Base-by-base conservation (phyloP, 2,113 vertebrate species). In the Halcyon malimbica region DNA sequence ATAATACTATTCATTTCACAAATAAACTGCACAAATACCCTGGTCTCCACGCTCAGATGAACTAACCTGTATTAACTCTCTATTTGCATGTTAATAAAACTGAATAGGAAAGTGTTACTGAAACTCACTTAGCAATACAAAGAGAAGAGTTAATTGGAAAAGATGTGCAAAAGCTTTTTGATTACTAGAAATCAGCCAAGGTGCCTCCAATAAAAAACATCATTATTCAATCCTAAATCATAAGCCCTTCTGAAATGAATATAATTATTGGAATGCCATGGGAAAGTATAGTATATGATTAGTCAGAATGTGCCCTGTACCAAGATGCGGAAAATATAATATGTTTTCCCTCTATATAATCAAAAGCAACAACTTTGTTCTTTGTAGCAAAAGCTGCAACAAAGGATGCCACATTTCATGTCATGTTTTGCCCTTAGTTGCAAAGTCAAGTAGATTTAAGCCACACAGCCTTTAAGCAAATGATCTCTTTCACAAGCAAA, bases 111-210 rank as follows among this genome's bases (percentile, higher is more conserved):
- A 89, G 28, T 54, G 70, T 74, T 93, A 67, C 59, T 57, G 54
- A 85, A 91, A 81, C 12, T 69, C 26, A 87, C 59, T 94, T 80
- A 90, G 50, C 37, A 87, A 91, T 42, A 83, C 41, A 91, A 91
- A 96, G 53, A 57, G 19, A 93, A 93, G 71, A 63, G 63, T 88
- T 93, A 94, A 88, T 33, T 93, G 67, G 76, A 77, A 93, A 93
- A 86, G 15, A 80, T 35, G 29, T 11, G 74, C 62, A 76, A 85
- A 85, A 31, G 23, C 35, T 68, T 77, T 92, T 79, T 93, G 74
- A 83, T 77, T 57, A 69, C 44, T 23, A 88, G 59, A 91, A 95
- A 93, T 6, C 4, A 1, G 51, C 24, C 13, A 2, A 80, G n/a
- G 17, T 56, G 86, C 17, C 37, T 88, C 25, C 64, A 69, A 77